Percentiles rank a stretch among this genome's conserved stretches.
Evolutionary conservation across 2,888 invertebrate genomes (phyloP).

Genomic region (Corythucha ciliata): DNA sequence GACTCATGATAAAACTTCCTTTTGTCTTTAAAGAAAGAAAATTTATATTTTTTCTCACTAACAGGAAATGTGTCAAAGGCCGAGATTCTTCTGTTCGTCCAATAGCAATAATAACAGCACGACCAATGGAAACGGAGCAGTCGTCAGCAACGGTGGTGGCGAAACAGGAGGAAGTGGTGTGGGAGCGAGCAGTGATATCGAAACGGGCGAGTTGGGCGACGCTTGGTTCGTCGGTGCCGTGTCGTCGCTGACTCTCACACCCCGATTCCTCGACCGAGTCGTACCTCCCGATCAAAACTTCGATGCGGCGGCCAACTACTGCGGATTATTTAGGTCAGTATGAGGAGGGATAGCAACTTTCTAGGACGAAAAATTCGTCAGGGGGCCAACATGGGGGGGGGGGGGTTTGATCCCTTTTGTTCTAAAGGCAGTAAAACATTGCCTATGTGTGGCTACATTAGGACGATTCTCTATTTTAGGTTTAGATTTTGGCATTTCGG

Average conservation of each 20-base stretch:
- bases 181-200: constrained; percentile 43
- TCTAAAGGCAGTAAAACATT: too few species aligned
- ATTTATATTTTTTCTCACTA: too few species aligned
- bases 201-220: constrained; percentile 51
- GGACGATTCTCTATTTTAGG: too few species aligned
- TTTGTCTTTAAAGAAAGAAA: too few species aligned
- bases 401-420: too few species aligned
- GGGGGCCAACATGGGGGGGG: too few species aligned
- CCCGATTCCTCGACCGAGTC: constrained; percentile 56
- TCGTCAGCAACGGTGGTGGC: too few species aligned
- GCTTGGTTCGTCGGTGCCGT: constrained; percentile 55
- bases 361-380: too few species aligned
- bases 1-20: too few species aligned
- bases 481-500: constrained; percentile 75
- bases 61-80: constrained; percentile 59
- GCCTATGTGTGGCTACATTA: too few species aligned
- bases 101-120: too few species aligned
- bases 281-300: constrained; percentile 58
- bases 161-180: constrained; percentile 37
- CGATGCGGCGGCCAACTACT: constrained; percentile 49
- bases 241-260: constrained; percentile 56
- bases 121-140: constrained; percentile 40
- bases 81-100: constrained; percentile 48
- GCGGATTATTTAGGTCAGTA: constrained; percentile 55
- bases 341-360: too few species aligned